Base-by-base conservation (phyloP, 2,113 vertebrate genomes). In the Microcebus lehilahytsara region DNA sequence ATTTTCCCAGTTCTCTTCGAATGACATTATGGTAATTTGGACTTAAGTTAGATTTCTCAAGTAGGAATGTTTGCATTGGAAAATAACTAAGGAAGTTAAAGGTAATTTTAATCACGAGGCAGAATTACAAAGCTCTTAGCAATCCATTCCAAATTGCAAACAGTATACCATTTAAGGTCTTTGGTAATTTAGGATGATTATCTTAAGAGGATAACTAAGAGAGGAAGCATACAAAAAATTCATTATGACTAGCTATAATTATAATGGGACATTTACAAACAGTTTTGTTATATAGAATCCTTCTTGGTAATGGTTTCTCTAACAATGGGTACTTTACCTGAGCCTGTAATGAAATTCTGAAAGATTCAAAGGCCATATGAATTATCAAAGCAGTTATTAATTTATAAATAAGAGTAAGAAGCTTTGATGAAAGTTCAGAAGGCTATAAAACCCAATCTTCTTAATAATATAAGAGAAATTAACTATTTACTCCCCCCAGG, bases 361-460 rank as follows among this genome's bases (percentile, higher is more conserved):
- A 91, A 37, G 46, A 86, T 81, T 96, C 9, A 89, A 79, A 91
- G 34, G 22, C 37, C 4, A 19, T 62, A 81, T 72, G 60, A 93
- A 93, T 60, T 67, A n/a, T 81, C 20, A 67, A 85, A 95, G 60
- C 32, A 90, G 6, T 85, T 91, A 91, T 46, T 92, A 83, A 83
- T 77, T 92, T 74, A 72, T 92, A 91, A 95, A 46, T 92, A 91
- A 95, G 40, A 87, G 77, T 34, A 92, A 81, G 71, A 92, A 74
- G 34, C 16, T 81, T 37, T 85, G 67, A 79, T 75, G 32, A 92
- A 53, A 10, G 34, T 85, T 93, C 62, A 72, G 60, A 97, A 86
- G 58, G 9, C 40, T 90, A n/a, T 95, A 84, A 87, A 89, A 85
- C 64, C 30, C 83, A 85, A 62, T 86, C 42, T 66, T 66, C 32